These are phyloP conservation scores for Glyptemys insculpta DNA, from an alignment of 2,797 vertebrate species.

Conservation along the genomic window DNA sequence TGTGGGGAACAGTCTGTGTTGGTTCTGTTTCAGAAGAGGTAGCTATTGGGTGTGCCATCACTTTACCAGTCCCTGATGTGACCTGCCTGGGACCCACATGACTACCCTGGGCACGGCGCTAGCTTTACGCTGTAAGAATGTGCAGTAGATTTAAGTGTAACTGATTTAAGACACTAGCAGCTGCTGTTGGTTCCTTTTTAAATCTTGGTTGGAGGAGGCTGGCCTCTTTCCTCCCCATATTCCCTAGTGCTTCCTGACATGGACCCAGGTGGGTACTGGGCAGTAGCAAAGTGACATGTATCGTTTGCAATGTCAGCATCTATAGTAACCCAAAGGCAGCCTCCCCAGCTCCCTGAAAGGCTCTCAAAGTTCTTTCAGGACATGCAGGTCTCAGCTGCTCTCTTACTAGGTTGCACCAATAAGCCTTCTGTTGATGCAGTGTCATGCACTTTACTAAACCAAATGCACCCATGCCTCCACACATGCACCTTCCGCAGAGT, in stretches of 20 bases:
- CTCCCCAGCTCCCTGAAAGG: not conserved
- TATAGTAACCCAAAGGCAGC: not conserved
- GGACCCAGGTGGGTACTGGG: not conserved
- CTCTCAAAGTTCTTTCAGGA: not conserved
- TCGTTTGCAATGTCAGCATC: not conserved
- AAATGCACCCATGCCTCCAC: constrained; percentile 17
- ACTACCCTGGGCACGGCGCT: not conserved
- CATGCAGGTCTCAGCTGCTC: accelerated
- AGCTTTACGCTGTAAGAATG: not conserved
- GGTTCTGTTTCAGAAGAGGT: not conserved
- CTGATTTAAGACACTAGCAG: not conserved
- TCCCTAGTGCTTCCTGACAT: not conserved
- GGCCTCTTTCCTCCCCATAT: not conserved
- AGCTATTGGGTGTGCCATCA: not conserved
- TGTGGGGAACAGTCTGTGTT: not conserved
- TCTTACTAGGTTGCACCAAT: accelerated
- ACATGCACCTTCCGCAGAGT: not conserved
- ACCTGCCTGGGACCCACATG: not conserved
- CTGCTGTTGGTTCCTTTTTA: not conserved
- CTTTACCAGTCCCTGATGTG: accelerated
- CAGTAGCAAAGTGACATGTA: not conserved
- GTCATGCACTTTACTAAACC: constrained; percentile 33
- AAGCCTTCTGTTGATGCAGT: not conserved
- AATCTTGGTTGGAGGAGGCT: not conserved
- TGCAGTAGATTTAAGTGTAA: not conserved